These are phyloP conservation scores for Eledona agricola DNA, from an alignment of 2,888 invertebrate species.

Conservation along the genomic window DNA sequence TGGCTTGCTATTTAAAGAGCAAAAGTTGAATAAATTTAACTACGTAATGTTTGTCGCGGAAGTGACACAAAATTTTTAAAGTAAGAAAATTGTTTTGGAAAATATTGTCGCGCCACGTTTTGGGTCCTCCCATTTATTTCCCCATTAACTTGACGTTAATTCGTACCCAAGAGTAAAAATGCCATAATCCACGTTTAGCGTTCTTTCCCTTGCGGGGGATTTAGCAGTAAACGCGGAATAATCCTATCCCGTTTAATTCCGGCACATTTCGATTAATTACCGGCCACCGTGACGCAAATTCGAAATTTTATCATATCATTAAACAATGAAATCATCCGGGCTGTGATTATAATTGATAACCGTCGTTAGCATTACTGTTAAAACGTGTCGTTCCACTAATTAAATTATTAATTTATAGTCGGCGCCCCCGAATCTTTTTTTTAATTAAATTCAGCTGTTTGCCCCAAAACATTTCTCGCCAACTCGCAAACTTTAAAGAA, in stretches of 20 bases:
- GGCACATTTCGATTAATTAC: too few relatives aligned
- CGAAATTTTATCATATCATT: slow-evolving; percentile 28
- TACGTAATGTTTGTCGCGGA: too few relatives aligned
- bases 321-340: slow-evolving; percentile 22
- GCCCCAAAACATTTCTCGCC: slow-evolving; percentile 32
- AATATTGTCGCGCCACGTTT: too few relatives aligned
- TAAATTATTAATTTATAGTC: slow-evolving; percentile 34
- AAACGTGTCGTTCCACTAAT: slow-evolving; percentile 34
- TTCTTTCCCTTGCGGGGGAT: too few relatives aligned
- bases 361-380: slow-evolving; percentile 26
- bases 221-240: slow-evolving; percentile 1
- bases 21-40: too few relatives aligned
- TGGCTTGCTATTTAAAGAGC: too few relatives aligned
- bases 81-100: too few relatives aligned
- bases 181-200: too few relatives aligned
- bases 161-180: too few relatives aligned
- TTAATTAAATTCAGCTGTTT: slow-evolving; percentile 35
- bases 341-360: slow-evolving; percentile 32
- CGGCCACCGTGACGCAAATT: slow-evolving; percentile 14
- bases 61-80: too few relatives aligned
- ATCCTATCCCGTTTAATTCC: slow-evolving; percentile 1
- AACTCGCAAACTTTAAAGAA: slow-evolving; percentile 35
- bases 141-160: too few relatives aligned
- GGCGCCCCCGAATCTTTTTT: slow-evolving; percentile 17
- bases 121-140: too few relatives aligned